Conservation (phyloP, 2,888 invertebrate genomes). For the Criorhina ranunculi region DNA sequence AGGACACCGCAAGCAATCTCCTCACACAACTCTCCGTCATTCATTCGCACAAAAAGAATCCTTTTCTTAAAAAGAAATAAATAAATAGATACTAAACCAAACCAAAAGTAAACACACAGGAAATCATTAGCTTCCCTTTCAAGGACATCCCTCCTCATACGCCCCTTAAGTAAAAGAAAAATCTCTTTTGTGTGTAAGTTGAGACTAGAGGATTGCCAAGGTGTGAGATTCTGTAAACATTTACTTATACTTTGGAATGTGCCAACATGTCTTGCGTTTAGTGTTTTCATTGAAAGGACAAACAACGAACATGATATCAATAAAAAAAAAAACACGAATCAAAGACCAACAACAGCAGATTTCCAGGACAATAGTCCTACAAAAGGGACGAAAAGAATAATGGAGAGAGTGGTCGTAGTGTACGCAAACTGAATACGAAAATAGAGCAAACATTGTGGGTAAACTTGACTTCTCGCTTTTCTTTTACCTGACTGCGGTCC, state of each 20-base stretch:
- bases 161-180: conserved; percentile 11
- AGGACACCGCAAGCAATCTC: conserved; percentile 28
- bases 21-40: conserved; percentile 7
- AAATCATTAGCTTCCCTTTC: conserved; percentile 68
- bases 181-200: conserved; percentile 20
- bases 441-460: conserved; percentile 42
- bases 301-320: conserved; percentile 68
- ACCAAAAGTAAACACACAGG: conserved; percentile 59
- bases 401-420: conserved; percentile 21
- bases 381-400: conserved; percentile 19
- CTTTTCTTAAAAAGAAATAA: conserved; percentile 16
- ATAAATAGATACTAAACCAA: conserved; percentile 35
- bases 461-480: conserved; percentile 45
- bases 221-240: conserved; percentile 58
- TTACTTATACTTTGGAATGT: conserved; percentile 66
- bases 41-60: conserved; percentile 17
- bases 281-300: conserved; percentile 73
- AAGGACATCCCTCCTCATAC: conserved; percentile 41
- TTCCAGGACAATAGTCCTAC: conserved; percentile 50
- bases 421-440: conserved; percentile 66
- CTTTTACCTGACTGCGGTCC: conserved; percentile 29
- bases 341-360: conserved; percentile 53
- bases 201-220: not conserved
- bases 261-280: conserved; percentile 67
- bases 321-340: conserved; percentile 54